A percentile compares a stretch with the other conserved stretches of the same genome.
Conservation (phyloP, 2,113 vertebrate species). For the Takifugu flavidus region DNA sequence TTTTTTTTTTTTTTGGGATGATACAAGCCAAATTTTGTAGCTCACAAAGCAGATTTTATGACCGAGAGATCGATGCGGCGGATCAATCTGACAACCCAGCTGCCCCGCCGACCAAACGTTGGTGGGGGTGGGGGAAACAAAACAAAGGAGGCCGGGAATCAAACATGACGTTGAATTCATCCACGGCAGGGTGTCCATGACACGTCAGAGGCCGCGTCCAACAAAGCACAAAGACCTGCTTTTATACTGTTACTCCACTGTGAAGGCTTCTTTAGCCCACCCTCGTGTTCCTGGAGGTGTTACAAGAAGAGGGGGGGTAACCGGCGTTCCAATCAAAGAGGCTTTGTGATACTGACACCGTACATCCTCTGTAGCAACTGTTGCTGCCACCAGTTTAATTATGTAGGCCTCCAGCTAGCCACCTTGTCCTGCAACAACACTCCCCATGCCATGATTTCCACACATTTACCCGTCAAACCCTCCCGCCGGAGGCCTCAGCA, state of each 20-base stretch:
- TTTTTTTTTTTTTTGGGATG: conserved; percentile 2
- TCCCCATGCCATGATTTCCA: conserved; percentile 37
- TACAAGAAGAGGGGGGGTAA: conserved; percentile 19
- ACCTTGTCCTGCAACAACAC: conserved; percentile 61
- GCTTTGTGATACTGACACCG: conserved; percentile 27
- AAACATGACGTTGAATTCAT: conserved; percentile 16
- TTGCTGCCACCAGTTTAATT: neutral
- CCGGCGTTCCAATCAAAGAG: conserved; percentile 41
- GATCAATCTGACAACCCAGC: conserved; percentile 14
- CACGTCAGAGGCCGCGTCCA: conserved; percentile 50
- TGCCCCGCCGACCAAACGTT: conserved; percentile 18
- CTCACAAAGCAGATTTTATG: conserved; percentile 34
- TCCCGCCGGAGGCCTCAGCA: neutral
- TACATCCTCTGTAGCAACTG: conserved; percentile 55
- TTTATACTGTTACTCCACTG: conserved; percentile 72
- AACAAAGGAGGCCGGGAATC: conserved; percentile 32
- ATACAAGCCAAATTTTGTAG: conserved; percentile 54
- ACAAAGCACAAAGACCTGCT: conserved; percentile 73
- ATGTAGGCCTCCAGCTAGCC: conserved; percentile 44
- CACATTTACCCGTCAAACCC: neutral
- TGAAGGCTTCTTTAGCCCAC: conserved; percentile 68
- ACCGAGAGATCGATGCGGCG: conserved; percentile 18
- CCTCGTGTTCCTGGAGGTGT: conserved; percentile 39
- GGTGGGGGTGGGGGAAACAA: neutral
- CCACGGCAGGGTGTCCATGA: conserved; percentile 25